A percentile compares a stretch with the other conserved stretches of the same genome.
phyloP scores from a whole-genome alignment of 2,888 invertebrate species.

The Tigriopus californicus region DNA sequence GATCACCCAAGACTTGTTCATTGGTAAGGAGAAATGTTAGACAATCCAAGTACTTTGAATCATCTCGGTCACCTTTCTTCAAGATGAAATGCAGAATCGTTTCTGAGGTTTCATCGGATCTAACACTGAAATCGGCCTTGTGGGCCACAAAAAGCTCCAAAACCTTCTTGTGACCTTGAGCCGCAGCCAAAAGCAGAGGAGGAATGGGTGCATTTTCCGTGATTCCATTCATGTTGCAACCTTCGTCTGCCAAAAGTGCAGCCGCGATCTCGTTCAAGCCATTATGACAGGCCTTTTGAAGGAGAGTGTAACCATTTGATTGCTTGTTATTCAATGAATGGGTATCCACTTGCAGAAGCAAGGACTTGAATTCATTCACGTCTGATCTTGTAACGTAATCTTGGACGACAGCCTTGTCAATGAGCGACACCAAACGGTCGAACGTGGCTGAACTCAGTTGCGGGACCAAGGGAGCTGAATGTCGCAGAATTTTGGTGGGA shows the following conservation, averaged over 20 bases:
- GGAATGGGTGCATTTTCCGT: no score
- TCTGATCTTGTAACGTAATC: no score
- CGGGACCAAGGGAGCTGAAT: no score
- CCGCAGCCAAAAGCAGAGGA: conserved; percentile 19
- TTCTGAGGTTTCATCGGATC: neutral
- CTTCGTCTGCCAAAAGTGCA: conserved; percentile 7
- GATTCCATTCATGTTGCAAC: conserved; percentile 9
- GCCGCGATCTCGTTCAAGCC: neutral
- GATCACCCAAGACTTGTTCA: neutral
- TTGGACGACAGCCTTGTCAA: no score
- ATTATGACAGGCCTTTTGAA: neutral
- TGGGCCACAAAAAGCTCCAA: neutral
- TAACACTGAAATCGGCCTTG: neutral
- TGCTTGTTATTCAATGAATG: no score
- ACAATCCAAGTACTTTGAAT: neutral
- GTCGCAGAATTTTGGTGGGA: no score
- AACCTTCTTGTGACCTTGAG: conserved; percentile 9
- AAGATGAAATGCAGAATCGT: neutral
- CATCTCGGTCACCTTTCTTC: neutral
- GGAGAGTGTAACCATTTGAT: neutral
- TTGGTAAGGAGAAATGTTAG: neutral
- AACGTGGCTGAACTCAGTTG: no score
- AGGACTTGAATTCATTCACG: no score
- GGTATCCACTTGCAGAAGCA: no score
- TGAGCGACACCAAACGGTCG: no score